phyloP scores from a whole-genome alignment of 30 jellyfish, hydroid and myxozoan genomes.

The Chrysaora quinquecirrha region DNA sequence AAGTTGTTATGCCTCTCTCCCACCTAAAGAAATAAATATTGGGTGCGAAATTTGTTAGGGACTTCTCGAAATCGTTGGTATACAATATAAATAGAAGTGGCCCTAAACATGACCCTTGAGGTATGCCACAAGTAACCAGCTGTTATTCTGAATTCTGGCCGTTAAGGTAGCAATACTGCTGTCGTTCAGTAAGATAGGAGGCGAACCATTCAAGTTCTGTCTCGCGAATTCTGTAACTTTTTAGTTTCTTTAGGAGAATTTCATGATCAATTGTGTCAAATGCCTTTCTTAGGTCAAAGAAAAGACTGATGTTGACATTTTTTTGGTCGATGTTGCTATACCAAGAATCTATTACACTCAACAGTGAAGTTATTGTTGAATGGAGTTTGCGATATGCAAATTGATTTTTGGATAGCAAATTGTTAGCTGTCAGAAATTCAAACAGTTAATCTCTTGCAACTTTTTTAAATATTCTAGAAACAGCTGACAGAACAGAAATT shows the following conservation, averaged over 20 bases:
- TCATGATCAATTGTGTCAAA: too few species aligned
- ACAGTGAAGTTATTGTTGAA: conserved; percentile 19
- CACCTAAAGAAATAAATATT: conserved; percentile 30
- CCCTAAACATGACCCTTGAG: conserved; percentile 48
- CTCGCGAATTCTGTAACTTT: conserved; percentile 12
- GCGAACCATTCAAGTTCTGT: conserved; percentile 40
- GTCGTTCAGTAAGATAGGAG: conserved; percentile 42
- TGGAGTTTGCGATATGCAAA: conserved; percentile 26
- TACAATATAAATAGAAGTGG: conserved; percentile 38
- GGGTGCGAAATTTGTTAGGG: conserved; percentile 31
- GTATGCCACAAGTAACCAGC: conserved; percentile 50
- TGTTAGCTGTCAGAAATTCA: conserved; percentile 27
- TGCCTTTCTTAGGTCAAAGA: too few species aligned
- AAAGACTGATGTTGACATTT: conserved; percentile 4
- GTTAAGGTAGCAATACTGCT: conserved; percentile 30
- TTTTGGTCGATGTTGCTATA: conserved; percentile 10
- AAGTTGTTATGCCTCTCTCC: conserved; percentile 6
- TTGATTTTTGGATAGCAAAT: conserved; percentile 24
- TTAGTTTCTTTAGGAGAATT: conserved; percentile 14
- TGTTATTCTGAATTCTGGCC: conserved; percentile 25
- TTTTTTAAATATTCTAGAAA: conserved; percentile 28
- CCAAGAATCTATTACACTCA: conserved; percentile 40
- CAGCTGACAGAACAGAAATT: too few species aligned
- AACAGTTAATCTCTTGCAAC: conserved; percentile 15
- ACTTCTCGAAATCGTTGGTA: conserved; percentile 43